Base-by-base conservation (phyloP, 2,888 invertebrate genomes). In the Brachylomia viminalis region DNA sequence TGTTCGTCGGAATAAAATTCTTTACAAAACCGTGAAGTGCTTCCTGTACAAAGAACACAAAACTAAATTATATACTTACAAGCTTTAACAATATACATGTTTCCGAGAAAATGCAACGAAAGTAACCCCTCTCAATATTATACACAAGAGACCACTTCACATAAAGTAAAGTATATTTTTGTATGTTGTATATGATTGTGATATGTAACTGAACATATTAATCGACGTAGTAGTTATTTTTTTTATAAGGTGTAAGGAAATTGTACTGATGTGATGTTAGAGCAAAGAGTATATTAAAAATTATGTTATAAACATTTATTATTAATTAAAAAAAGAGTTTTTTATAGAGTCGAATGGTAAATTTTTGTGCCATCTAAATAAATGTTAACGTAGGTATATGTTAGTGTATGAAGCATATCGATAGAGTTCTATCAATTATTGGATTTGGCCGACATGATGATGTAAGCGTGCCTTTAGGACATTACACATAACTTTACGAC, bases 251-350 rank as follows among this genome's bases (percentile, higher is more conserved):
- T 77, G 72, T 88, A 88, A 86, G 91, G 93, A 93, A 94, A 92
- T 93, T 94, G 95, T 94, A 95, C 95, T 95, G 95, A 95, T 94
- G 95, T 95, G 94, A 94, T 94, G 92, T 92, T 94, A 94, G 93
- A 95, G 94, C 93, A 95, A 95, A 95, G 92, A 94, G 92, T 94
- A 93, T 93, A 93, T 91, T 90, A 90, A 91, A 87, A 90, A 61
- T 79, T 86, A 86, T 89, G 90, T 91, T 92, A 91, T 88, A 81
- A 87, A 90, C 87, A 87, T 90, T 90, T 87, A 89, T 87, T 86
- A 86, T 80, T 80, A 79, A 76, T 84, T 79, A 83, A 80, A 87
- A 79, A 77, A 86, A 85, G 87, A 84, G 91, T 91, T 89, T 88
- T 89, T 88, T 93, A 91, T 90, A 88, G 88, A 91, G 88, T 93